These are phyloP conservation scores for Sycobia sp. DNA, from an alignment of 1,140 invertebrate species.

Conservation along the genomic window DNA sequence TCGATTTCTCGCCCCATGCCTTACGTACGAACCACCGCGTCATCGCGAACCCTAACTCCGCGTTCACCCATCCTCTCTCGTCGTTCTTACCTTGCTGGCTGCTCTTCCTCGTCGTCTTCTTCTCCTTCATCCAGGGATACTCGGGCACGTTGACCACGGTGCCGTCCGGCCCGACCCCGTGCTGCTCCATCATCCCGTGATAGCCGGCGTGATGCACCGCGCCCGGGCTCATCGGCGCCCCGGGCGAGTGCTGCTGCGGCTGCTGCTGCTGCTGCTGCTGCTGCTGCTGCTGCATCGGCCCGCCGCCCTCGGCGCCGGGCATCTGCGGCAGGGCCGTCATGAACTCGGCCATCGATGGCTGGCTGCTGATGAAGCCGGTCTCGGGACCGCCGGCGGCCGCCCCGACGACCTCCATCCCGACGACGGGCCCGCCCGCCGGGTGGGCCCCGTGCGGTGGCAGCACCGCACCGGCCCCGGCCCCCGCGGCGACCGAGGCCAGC, in stretches of 20 bases:
- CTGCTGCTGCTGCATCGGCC: too few species aligned
- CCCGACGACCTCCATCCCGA: conserved; percentile 46
- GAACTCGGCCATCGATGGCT: conserved; percentile 92
- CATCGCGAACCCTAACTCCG: too few species aligned
- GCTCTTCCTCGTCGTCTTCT: conserved; percentile 89
- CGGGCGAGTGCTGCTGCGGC: conserved; percentile 64
- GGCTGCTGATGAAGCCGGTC: conserved; percentile 89
- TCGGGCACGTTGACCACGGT: conserved; percentile 82
- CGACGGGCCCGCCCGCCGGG: conserved; percentile 51
- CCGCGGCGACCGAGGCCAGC: conserved; percentile 64
- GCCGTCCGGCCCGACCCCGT: conserved; percentile 66
- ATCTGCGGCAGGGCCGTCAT: conserved; percentile 81
- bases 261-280: too few species aligned
- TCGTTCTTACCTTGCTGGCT: conserved; percentile 87
- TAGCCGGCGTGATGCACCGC: conserved; percentile 62
- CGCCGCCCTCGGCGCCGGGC: conserved; percentile 64
- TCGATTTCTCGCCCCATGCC: too few species aligned
- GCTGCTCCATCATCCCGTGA: conserved; percentile 62
- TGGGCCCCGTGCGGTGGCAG: conserved; percentile 58
- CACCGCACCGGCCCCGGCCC: conserved; percentile 58
- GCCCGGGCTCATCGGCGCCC: conserved; percentile 63
- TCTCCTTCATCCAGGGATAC: conserved; percentile 97
- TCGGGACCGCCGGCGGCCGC: conserved; percentile 57
- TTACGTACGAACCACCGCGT: too few species aligned
- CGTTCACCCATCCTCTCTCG: too few species aligned